phyloP scores from a whole-genome alignment of 2,113 vertebrate species.

The Gallinago undulata region DNA sequence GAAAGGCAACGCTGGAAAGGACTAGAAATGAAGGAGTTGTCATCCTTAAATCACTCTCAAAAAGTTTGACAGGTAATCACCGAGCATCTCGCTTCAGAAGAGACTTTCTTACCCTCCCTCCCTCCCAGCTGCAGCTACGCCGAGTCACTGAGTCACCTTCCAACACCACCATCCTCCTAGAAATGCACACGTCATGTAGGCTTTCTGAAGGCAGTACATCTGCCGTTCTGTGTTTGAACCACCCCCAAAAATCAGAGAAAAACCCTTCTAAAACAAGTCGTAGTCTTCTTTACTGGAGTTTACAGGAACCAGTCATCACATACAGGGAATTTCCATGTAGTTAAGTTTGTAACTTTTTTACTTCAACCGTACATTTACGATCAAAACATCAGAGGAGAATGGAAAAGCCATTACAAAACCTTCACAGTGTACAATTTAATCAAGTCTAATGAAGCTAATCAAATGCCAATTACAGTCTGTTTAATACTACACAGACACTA shows the following conservation, averaged over 20 bases:
- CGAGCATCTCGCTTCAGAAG: background rate
- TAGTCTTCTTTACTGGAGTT: slow-evolving; percentile 1
- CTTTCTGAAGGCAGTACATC: background rate
- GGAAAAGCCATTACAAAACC: background rate
- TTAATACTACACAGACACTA: background rate
- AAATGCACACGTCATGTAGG: background rate
- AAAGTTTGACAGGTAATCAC: background rate
- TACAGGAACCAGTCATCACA: slow-evolving; percentile 48
- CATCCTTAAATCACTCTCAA: background rate
- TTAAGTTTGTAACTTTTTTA: background rate
- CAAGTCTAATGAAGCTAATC: background rate
- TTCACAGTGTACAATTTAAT: background rate
- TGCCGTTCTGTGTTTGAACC: background rate
- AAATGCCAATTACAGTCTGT: background rate
- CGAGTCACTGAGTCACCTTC: background rate
- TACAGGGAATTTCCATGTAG: slow-evolving; percentile 51
- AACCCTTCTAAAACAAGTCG: background rate
- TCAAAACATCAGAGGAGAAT: background rate
- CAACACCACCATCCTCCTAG: background rate
- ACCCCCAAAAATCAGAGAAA: background rate
- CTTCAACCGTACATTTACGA: background rate
- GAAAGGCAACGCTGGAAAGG: background rate
- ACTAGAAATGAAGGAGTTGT: background rate
- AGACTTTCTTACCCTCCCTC: background rate
- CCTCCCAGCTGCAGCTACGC: fast-evolving